Conservation (phyloP, 2,797 vertebrate species). For the Prionace glauca region DNA sequence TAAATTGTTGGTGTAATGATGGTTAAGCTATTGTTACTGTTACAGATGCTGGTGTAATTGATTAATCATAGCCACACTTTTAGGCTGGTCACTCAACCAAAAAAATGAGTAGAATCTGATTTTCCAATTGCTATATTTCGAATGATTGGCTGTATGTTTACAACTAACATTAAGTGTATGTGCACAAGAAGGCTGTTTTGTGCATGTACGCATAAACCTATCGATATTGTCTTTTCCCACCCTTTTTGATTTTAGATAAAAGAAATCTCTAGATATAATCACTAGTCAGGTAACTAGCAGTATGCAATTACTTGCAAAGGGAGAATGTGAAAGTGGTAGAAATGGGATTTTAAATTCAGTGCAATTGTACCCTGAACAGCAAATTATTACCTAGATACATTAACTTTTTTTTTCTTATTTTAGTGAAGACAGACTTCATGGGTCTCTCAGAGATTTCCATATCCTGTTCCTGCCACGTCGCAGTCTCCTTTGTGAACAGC, state of each 20-base stretch:
- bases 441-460: slow-evolving; percentile 78
- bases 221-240: background rate
- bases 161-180: background rate
- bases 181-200: background rate
- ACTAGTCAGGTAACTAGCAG: background rate
- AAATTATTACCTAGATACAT: background rate
- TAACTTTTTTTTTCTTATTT: slow-evolving; percentile 8
- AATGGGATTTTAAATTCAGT: background rate
- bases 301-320: background rate
- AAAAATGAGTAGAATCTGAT: background rate
- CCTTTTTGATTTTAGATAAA: background rate
- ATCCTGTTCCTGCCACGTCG: slow-evolving; percentile 90
- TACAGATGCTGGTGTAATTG: background rate
- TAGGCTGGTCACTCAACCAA: background rate
- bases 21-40: background rate
- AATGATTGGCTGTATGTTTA: background rate
- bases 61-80: background rate
- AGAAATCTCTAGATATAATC: background rate
- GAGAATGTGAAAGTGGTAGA: background rate
- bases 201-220: background rate
- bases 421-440: slow-evolving; percentile 79
- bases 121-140: background rate
- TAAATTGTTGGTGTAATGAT: background rate
- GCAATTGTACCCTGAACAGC: background rate
- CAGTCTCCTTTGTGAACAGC: slow-evolving; percentile 88